phyloP scores from a whole-genome alignment of 1,140 invertebrate species.

The Andrena cerasifolii region DNA sequence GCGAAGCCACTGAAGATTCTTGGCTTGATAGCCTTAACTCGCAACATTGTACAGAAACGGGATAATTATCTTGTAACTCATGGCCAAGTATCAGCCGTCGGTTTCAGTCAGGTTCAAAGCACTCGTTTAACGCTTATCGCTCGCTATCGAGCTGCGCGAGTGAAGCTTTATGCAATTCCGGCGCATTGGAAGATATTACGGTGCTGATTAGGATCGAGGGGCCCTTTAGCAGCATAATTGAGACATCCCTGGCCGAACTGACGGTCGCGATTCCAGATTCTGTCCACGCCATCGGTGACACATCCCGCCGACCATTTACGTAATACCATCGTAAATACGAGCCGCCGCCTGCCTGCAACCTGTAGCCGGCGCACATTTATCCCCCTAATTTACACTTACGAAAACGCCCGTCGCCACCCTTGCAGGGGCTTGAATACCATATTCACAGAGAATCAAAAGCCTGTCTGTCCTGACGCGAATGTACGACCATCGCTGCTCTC shows the following conservation, averaged over 20 bases:
- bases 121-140: conserved; percentile 32
- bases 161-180: conserved; percentile 8
- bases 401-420: neutral
- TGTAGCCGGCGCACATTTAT: neutral
- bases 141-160: conserved; percentile 32
- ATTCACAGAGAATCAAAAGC: neutral
- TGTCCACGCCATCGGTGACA: conserved; percentile 33
- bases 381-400: neutral
- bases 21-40: too few species aligned
- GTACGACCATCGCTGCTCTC: too few species aligned
- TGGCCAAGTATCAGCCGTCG: neutral
- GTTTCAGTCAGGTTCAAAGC: conserved; percentile 18
- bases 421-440: neutral
- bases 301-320: conserved; percentile 33
- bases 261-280: conserved; percentile 46
- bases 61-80: too few species aligned
- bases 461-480: neutral
- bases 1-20: too few species aligned
- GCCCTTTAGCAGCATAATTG: conserved; percentile 47
- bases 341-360: neutral
- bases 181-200: conserved; percentile 9
- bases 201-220: conserved; percentile 31
- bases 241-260: conserved; percentile 28
- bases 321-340: conserved; percentile 23
- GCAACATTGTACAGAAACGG: too few species aligned